phyloP scores from a whole-genome alignment of 2,888 invertebrate genomes.

The Limnephilus lunatus region DNA sequence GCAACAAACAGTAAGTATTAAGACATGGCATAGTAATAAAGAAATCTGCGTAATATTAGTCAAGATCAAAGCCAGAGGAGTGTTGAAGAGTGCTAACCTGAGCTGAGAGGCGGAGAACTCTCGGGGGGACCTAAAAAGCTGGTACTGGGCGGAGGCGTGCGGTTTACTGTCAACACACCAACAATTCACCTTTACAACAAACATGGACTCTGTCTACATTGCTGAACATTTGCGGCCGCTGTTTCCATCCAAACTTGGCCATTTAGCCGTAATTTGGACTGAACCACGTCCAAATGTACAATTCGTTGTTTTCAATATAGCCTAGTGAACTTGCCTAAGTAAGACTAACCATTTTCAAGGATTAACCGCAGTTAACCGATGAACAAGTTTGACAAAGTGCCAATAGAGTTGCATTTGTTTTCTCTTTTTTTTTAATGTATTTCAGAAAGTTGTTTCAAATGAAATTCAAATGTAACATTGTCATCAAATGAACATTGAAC shows the following conservation, averaged over 20 bases:
- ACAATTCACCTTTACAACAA: slow-evolving; percentile 55
- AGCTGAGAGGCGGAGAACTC: slow-evolving; percentile 58
- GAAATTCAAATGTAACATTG: too few species aligned
- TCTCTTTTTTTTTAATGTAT: background rate
- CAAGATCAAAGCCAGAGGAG: slow-evolving; percentile 13
- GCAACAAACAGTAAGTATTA: background rate
- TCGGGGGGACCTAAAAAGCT: slow-evolving; percentile 68
- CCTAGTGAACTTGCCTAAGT: background rate
- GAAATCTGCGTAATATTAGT: background rate
- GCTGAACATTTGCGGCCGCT: background rate
- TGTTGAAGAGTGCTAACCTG: slow-evolving; percentile 62
- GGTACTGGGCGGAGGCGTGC: slow-evolving; percentile 75
- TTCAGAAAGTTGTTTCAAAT: too few species aligned
- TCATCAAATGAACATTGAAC: too few species aligned
- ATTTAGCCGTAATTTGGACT: background rate
- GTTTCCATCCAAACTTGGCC: background rate
- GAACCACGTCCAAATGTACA: background rate
- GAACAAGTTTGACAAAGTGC: background rate
- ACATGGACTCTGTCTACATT: slow-evolving; percentile 58
- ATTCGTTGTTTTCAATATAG: background rate
- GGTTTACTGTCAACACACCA: slow-evolving; percentile 70
- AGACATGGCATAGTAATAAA: background rate
- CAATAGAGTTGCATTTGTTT: background rate
- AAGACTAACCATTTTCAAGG: background rate
- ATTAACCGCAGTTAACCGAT: background rate